These are phyloP conservation scores for Trinectes maculatus DNA, from an alignment of 2,113 vertebrate genomes.

Conservation along the genomic window DNA sequence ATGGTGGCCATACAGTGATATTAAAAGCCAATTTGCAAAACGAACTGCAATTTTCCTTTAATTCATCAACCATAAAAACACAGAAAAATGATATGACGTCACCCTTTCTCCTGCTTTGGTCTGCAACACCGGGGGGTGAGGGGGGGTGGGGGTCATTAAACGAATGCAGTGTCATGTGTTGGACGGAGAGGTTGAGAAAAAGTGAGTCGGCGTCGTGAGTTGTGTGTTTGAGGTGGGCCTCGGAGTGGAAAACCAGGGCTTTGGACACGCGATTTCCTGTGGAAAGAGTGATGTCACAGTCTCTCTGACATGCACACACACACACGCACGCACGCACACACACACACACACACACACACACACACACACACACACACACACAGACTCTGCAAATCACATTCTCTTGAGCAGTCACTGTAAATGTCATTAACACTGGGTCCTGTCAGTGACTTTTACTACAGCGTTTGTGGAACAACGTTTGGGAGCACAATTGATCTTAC, in stretches of 20 bases:
- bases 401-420: slow-evolving; percentile 47
- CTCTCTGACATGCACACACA: slow-evolving; percentile 48
- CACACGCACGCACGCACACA: slow-evolving; percentile 23
- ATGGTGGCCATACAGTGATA: slow-evolving; percentile 11
- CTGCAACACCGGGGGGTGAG: slow-evolving; percentile 15
- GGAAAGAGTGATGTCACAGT: slow-evolving; percentile 76
- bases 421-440: slow-evolving; percentile 56
- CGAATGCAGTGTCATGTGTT: slow-evolving; percentile 28
- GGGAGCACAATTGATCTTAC: slow-evolving; percentile 2
- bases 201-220: slow-evolving; percentile 13
- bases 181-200: slow-evolving; percentile 16
- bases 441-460: slow-evolving; percentile 15
- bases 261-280: slow-evolving; percentile 77
- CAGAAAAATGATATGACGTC: slow-evolving; percentile 32
- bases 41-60: slow-evolving; percentile 20
- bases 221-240: slow-evolving; percentile 46
- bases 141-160: too few species aligned
- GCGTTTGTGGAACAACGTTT: slow-evolving; percentile 11
- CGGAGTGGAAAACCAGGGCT: slow-evolving; percentile 71
- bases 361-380: slow-evolving; percentile 32
- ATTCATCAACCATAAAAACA: slow-evolving; percentile 1
- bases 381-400: slow-evolving; percentile 48
- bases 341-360: slow-evolving; percentile 24
- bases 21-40: slow-evolving; percentile 8
- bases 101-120: slow-evolving; percentile 31